Evolutionary conservation across 2,113 vertebrate genomes (phyloP), one percentile per base, ranked within the genome.

Genomic region (Poeciliopsis turrubarensis): DNA sequence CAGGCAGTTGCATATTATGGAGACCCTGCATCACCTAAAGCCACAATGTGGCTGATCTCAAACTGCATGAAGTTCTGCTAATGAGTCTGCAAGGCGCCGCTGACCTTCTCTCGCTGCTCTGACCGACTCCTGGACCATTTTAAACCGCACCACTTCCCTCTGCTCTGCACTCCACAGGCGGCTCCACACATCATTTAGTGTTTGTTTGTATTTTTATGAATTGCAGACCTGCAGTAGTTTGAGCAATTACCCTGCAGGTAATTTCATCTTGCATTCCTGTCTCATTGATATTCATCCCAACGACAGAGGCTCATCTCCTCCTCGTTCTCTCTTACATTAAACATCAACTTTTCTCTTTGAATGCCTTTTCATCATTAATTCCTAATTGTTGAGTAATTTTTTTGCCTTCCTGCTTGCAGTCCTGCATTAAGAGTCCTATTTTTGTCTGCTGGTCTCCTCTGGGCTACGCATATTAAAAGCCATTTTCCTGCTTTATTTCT

Each of bases 391-490:
- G 44, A 37, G 68, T 80, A 70, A 78, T 84, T 66, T 65, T 25
- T 57, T 57, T 57, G 22, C 51, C 22, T 5, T 19, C 44, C 79
- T 72, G n/a, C 75, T 26, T 72, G 70, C 76, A 61, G 65, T 31
- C 62, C 32, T 15, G 39, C 61, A 12, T 80, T 77, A 75, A 72
- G 78, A 68, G 1, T 47, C 73, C 82, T 72, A 30, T 51, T 72
- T 54, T 25, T 25, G 4, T 74, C 70, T 39, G 64, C 61, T 9
- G 32, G n/a, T n/a, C 76, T 57, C 27, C 60, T 39, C 75, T 10
- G 57, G 51, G 27, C 39, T 29, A 19, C 69, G 29, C 70, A 32
- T 26, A 82, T 82, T 88, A 73, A 84, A 80, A 73, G 57, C 85
- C 66, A 80, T 79, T 86, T 85, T 73, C 79, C 19, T 3, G 39